Conservation (phyloP, 2,797 vertebrate species). For the Amphiprion clarkii region DNA sequence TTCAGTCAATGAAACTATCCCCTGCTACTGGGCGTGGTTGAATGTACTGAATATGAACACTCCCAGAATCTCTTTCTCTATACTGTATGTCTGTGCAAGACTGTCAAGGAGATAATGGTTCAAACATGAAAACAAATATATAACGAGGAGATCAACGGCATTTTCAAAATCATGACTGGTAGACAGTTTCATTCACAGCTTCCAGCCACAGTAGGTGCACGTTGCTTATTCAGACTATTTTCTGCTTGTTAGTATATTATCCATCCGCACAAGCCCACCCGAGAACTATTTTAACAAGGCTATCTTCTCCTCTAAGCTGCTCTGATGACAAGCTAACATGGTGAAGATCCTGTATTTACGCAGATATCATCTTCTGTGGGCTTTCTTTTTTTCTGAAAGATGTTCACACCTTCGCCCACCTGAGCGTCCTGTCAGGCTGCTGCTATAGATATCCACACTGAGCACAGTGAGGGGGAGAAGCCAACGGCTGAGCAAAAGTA, state of each 20-base stretch:
- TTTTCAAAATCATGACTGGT: conserved; percentile 22
- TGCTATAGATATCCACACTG: conserved; percentile 83
- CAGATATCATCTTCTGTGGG: conserved; percentile 31
- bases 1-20: not conserved
- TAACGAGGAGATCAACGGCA: not conserved
- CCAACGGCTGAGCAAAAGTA: conserved; percentile 51
- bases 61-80: conserved; percentile 17
- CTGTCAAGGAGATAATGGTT: not conserved
- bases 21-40: not conserved
- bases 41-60: not conserved
- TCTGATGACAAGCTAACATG: conserved; percentile 32
- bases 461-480: conserved; percentile 58
- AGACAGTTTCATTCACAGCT: conserved; percentile 27
- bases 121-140: conserved; percentile 14
- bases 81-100: conserved; percentile 3
- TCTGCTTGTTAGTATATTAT: conserved; percentile 14
- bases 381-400: conserved; percentile 43
- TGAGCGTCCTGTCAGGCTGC: conserved; percentile 81
- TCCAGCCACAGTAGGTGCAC: conserved; percentile 18
- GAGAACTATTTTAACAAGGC: conserved; percentile 46
- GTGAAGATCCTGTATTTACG: conserved; percentile 41
- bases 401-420: conserved; percentile 82
- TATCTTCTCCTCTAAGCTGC: conserved; percentile 20
- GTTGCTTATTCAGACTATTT: conserved; percentile 46
- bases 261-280: conserved; percentile 42